A percentile compares a stretch with the other conserved stretches of the same genome.
Evolutionary conservation across 2,113 vertebrate genomes (phyloP).

Genomic region (Eulemur macaco): DNA sequence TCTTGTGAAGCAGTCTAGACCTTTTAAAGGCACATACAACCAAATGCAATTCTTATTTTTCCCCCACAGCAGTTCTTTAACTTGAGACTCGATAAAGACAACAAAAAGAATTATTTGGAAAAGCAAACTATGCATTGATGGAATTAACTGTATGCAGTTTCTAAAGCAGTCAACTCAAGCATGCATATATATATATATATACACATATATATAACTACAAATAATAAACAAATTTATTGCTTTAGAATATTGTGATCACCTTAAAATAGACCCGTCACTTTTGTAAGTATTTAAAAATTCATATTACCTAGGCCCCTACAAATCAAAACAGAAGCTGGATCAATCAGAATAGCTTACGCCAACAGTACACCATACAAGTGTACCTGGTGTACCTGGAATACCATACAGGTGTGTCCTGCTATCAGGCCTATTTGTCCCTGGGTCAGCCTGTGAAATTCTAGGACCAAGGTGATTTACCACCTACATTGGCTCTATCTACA

Average conservation of each 20-base stretch:
- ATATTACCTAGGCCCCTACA: background rate
- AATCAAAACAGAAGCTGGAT: background rate
- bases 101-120: background rate
- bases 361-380: background rate
- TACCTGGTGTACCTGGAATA: too few relatives aligned
- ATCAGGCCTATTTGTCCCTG: background rate
- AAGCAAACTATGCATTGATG: background rate
- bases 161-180: background rate
- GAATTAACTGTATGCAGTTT: background rate
- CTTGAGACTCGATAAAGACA: background rate
- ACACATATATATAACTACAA: background rate
- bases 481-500: background rate
- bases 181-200: background rate
- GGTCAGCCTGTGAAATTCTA: background rate
- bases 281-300: background rate
- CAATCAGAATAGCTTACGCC: background rate
- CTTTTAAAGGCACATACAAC: background rate
- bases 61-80: background rate
- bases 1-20: background rate
- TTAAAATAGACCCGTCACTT: background rate
- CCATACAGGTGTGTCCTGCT: background rate
- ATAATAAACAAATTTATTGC: background rate
- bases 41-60: background rate
- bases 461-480: background rate
- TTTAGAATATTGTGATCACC: background rate